A percentile compares a stretch with the other conserved stretches of the same genome.
Conservation (phyloP, 2,888 invertebrate species). For the Hylaea fasciaria region DNA sequence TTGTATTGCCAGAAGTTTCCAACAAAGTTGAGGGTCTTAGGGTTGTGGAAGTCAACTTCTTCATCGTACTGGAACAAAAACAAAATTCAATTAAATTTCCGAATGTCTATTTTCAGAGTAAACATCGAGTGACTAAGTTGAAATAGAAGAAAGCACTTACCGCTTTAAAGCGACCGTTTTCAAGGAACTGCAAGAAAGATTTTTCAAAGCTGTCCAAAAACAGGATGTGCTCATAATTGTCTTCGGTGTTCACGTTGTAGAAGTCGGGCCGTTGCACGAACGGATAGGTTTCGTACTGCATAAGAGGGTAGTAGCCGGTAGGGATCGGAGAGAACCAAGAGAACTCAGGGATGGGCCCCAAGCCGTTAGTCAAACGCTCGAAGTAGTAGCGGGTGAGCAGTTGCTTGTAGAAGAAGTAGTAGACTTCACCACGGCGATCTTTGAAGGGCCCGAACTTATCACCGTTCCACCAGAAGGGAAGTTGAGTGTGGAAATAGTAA, state of each 20-base stretch:
- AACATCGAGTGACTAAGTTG: not conserved
- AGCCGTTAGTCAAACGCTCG: conserved; percentile 87
- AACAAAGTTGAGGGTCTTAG: conserved; percentile 81
- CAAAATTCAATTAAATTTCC: not conserved
- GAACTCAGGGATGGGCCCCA: conserved; percentile 86
- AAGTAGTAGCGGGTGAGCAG: conserved; percentile 88
- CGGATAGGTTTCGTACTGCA: conserved; percentile 60
- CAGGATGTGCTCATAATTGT: conserved; percentile 72
- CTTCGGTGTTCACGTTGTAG: conserved; percentile 84
- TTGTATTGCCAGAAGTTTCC: conserved; percentile 85
- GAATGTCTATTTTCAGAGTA: too few species aligned
- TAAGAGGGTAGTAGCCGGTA: conserved; percentile 63
- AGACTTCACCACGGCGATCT: conserved; percentile 87
- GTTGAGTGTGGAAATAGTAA: conserved; percentile 86
- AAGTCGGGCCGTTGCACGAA: conserved; percentile 85
- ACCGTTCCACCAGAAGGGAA: conserved; percentile 87
- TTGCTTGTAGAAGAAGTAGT: conserved; percentile 88
- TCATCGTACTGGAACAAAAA: conserved; percentile 62
- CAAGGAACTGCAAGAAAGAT: conserved; percentile 76
- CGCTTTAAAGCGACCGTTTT: conserved; percentile 86
- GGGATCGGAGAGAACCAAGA: conserved; percentile 86
- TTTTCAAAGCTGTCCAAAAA: conserved; percentile 86
- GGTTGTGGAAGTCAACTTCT: conserved; percentile 63
- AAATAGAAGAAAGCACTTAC: conserved; percentile 51
- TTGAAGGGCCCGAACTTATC: conserved; percentile 76